Conservation (phyloP, 1,140 invertebrate genomes). For the Hypsibius dujardini region DNA sequence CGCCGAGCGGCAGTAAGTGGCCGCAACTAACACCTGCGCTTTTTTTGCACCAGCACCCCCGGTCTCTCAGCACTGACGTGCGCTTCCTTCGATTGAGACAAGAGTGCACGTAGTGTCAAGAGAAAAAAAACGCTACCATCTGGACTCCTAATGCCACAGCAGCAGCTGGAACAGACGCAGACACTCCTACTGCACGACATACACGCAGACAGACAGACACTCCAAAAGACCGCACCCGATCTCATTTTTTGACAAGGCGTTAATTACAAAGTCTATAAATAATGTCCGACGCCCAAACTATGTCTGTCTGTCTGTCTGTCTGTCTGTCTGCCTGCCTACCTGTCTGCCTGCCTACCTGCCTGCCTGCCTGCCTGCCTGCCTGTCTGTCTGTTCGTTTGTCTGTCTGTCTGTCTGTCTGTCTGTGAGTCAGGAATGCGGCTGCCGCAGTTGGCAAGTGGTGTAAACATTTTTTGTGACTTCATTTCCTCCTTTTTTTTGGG, state of each 20-base stretch:
- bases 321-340: not conserved
- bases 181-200: not conserved
- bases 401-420: not conserved
- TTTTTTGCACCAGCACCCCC: not conserved
- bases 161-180: not conserved
- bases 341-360: not conserved
- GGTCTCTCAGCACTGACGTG: not conserved
- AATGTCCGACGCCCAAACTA: not conserved
- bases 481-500: no score
- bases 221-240: not conserved
- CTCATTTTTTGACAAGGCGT: not conserved
- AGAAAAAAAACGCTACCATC: not conserved
- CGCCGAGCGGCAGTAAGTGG: no score
- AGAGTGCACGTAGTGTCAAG: no score
- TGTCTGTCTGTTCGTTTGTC: not conserved
- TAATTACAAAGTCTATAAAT: constrained; percentile 7
- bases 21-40: no score
- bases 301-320: not conserved
- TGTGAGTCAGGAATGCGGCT: no score
- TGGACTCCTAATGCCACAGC: not conserved
- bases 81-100: not conserved
- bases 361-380: not conserved
- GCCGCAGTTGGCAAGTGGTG: no score
- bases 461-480: no score
- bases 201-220: not conserved